Base-by-base conservation (phyloP, 1,140 invertebrate genomes). In the Papilio aristodemus region DNA sequence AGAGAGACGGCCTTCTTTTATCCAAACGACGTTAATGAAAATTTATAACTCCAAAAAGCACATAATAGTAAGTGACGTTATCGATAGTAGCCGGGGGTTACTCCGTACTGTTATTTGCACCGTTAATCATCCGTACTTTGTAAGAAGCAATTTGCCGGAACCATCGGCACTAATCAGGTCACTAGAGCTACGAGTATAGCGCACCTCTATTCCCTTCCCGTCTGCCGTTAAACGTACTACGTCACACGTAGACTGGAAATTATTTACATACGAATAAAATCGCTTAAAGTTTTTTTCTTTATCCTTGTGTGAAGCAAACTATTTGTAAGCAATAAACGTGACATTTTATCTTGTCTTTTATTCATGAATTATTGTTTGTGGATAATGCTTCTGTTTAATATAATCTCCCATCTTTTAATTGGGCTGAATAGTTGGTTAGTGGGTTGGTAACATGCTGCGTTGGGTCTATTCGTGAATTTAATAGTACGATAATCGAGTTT, bases 141-240 rank as follows among this genome's bases (percentile, higher is more conserved):
- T 66, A 66, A 66, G 41, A 66, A 19, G 63, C 63, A 66, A 66
- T 66, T 66, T 50, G 27, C 63, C 63, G 63, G 63, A 66, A 66
- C 63, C 63, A 50, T 46, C 25, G 13, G 22, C 7, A 19, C n/a
- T 66, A 66, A 66, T 66, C 63, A 66, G 63, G 63, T 50, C 63
- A 66, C 43, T 66, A 25, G 27, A 66, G 43, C 63, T 66, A n/a
- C n/a, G n/a, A n/a, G n/a, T n/a, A 32, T 59, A 50, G 41, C 22
- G 43, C 63, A 66, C 63, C 63, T 32, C 39, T 32, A 32, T 50
- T 50, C 63, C 63, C 39, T 41, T 22, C 19, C 27, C 8, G 32
- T 11, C 41, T 17, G 41, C 63, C 63, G 63, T 50, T 66, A 66
- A 50, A 32, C 5, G n/a, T 14, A 8, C 32, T 11, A 41, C 59